phyloP scores from a whole-genome alignment of 2,888 invertebrate species.

The Phaonia tiefii region DNA sequence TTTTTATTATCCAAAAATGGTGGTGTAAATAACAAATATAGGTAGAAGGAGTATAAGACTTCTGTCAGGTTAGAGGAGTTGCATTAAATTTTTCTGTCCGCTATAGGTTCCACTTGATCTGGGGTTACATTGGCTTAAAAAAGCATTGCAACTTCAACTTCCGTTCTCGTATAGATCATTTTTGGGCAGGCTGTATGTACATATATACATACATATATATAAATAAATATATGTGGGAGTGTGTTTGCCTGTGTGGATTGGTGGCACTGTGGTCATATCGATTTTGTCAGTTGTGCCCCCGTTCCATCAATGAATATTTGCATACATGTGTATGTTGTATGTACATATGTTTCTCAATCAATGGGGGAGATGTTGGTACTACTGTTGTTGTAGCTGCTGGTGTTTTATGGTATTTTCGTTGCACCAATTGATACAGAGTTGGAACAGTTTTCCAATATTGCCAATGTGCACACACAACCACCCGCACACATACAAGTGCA shows the following conservation, averaged over 20 bases:
- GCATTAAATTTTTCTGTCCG: no score
- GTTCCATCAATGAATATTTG: slow-evolving; percentile 10
- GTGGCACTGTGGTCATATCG: slow-evolving; percentile 32
- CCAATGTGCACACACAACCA: no score
- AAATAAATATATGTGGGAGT: background rate
- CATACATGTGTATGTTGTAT: slow-evolving; percentile 8
- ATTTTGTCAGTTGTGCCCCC: slow-evolving; percentile 20
- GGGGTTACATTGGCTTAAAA: no score
- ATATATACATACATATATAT: background rate
- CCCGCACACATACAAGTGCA: background rate
- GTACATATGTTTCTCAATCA: slow-evolving; percentile 6
- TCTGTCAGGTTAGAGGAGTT: no score
- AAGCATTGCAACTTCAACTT: no score
- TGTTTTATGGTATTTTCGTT: background rate
- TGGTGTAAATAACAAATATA: no score
- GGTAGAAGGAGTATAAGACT: no score
- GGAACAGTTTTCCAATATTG: no score
- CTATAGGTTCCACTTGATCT: no score
- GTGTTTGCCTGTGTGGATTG: slow-evolving; percentile 15
- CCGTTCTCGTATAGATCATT: no score
- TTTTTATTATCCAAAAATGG: no score
- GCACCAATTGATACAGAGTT: background rate
- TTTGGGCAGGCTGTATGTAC: background rate
- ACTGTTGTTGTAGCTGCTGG: background rate
- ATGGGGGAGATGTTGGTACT: background rate